These are phyloP conservation scores for Crocallis elinguaria DNA, from an alignment of 2,888 invertebrate species.

Conservation along the genomic window DNA sequence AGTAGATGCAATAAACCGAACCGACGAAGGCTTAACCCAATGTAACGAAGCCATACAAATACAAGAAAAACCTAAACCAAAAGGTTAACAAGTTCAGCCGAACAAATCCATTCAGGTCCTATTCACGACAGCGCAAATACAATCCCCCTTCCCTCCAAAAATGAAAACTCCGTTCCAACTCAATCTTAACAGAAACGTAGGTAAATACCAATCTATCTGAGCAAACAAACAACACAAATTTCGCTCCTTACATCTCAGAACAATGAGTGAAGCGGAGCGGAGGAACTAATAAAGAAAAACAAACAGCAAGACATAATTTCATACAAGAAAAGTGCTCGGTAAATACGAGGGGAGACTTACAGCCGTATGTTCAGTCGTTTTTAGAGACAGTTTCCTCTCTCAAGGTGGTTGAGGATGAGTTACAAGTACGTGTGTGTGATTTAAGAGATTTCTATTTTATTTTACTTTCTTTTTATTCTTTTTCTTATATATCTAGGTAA, in stretches of 20 bases:
- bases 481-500: too few species aligned
- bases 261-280: slow-evolving; percentile 30
- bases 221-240: slow-evolving; percentile 29
- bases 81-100: background rate
- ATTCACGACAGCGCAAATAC: slow-evolving; percentile 13
- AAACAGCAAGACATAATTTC: slow-evolving; percentile 43
- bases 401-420: background rate
- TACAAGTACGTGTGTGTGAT: background rate
- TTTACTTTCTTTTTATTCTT: too few species aligned
- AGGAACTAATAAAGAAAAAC: slow-evolving; percentile 43
- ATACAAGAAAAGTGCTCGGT: slow-evolving; percentile 43
- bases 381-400: background rate
- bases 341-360: slow-evolving; percentile 33
- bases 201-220: slow-evolving; percentile 31
- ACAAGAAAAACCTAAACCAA: background rate
- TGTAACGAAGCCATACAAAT: background rate
- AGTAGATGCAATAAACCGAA: too few species aligned
- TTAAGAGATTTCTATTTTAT: too few species aligned
- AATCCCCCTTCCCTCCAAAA: slow-evolving; percentile 15
- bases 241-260: slow-evolving; percentile 25
- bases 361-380: background rate
- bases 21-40: too few species aligned
- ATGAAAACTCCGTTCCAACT: slow-evolving; percentile 26
- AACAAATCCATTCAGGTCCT: slow-evolving; percentile 4
- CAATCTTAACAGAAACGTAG: slow-evolving; percentile 24